These are phyloP conservation scores for Tympanoctomys barrerae DNA, from an alignment of 2,797 vertebrate species.

Conservation along the genomic window DNA sequence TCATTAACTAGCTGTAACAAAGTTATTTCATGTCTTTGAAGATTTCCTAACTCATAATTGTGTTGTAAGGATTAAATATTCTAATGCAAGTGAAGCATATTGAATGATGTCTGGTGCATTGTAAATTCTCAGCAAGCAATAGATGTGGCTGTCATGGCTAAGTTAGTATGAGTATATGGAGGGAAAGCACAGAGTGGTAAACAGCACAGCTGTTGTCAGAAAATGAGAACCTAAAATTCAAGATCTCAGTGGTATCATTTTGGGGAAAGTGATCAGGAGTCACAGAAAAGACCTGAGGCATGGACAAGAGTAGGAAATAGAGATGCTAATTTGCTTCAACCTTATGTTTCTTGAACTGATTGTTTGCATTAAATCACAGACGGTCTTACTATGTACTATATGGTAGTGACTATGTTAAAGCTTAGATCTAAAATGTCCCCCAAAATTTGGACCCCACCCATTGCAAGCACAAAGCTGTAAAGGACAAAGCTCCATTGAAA, in stretches of 20 bases:
- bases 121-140: not conserved
- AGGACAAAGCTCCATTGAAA: not conserved
- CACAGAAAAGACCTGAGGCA: not conserved
- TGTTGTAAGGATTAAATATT: not conserved
- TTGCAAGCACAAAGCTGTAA: not conserved
- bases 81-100: not conserved
- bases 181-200: not conserved
- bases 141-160: not conserved
- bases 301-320: not conserved
- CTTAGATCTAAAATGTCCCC: not conserved
- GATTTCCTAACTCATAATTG: not conserved
- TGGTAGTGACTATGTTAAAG: not conserved
- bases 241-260: not conserved
- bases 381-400: not conserved
- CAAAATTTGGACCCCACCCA: not conserved
- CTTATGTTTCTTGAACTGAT: not conserved
- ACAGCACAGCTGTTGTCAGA: not conserved
- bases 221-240: constrained; percentile 16
- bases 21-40: not conserved
- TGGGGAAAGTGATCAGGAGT: not conserved
- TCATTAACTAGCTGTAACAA: not conserved
- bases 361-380: not conserved
- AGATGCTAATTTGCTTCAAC: not conserved
- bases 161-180: not conserved
- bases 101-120: not conserved